Evolutionary conservation across 2,797 vertebrate species (phyloP).

Genomic region (Myripristis murdjan): DNA sequence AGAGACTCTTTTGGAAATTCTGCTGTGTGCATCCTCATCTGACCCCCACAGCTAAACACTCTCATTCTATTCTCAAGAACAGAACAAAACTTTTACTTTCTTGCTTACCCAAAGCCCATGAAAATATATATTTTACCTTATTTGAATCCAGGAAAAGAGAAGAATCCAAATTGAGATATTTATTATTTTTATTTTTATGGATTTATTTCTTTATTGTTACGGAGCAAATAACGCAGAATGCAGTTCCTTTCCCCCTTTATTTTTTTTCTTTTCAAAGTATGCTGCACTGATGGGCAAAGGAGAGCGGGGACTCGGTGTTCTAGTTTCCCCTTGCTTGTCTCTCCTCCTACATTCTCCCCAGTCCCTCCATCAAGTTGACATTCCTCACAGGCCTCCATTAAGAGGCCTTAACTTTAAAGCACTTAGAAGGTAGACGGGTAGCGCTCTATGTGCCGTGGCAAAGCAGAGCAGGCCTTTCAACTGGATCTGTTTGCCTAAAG

Average conservation of each 20-base stretch:
- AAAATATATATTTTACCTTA: background rate
- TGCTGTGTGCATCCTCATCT: slow-evolving; percentile 27
- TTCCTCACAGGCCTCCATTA: slow-evolving; percentile 54
- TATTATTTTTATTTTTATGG: slow-evolving; percentile 14
- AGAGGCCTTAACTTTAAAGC: slow-evolving; percentile 45
- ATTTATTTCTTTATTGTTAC: slow-evolving; percentile 13
- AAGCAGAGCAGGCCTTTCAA: slow-evolving; percentile 38
- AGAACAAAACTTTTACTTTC: slow-evolving; percentile 26
- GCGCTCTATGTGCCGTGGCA: slow-evolving; percentile 14
- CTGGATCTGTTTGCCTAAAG: slow-evolving; percentile 27
- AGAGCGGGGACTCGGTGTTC: slow-evolving; percentile 12
- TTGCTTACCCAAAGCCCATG: background rate
- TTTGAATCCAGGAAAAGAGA: slow-evolving; percentile 1
- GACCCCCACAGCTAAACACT: slow-evolving; percentile 31
- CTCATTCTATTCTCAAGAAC: slow-evolving; percentile 18
- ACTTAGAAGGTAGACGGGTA: slow-evolving; percentile 21
- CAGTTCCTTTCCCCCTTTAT: no score
- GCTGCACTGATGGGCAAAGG: background rate
- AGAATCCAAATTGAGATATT: slow-evolving; percentile 9
- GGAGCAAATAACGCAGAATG: slow-evolving; percentile 11
- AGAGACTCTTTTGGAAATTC: slow-evolving; percentile 23
- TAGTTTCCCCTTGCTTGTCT: slow-evolving; percentile 30
- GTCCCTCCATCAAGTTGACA: slow-evolving; percentile 32
- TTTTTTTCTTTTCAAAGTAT: background rate
- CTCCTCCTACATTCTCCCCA: slow-evolving; percentile 9